Conservation (phyloP, 1,140 invertebrate genomes). For the Magallana ariakensis region DNA sequence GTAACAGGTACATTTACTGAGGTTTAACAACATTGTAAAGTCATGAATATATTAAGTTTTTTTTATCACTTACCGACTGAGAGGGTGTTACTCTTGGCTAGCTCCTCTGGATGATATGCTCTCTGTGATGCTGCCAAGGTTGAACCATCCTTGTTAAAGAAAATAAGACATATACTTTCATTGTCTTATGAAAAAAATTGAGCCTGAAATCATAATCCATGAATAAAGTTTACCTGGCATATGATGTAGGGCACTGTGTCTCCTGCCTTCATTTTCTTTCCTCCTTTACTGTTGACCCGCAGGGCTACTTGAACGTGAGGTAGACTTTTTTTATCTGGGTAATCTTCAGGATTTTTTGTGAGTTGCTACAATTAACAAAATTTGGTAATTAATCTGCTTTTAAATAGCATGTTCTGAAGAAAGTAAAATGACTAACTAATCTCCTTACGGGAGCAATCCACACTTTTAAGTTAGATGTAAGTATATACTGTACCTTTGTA, state of each 20-base stretch:
- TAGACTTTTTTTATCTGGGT: constrained; percentile 90
- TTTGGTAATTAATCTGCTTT: background rate
- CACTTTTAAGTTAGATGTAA: background rate
- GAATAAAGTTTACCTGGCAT: constrained; percentile 85
- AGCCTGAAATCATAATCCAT: too few species aligned
- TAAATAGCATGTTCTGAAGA: too few species aligned
- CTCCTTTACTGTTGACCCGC: constrained; percentile 86
- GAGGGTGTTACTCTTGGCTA: constrained; percentile 85
- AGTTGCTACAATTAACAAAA: constrained; percentile 84
- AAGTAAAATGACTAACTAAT: too few species aligned
- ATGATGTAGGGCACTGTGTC: constrained; percentile 98
- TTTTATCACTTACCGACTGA: constrained; percentile 78
- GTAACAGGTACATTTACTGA: background rate
- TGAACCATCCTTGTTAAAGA: constrained; percentile 80
- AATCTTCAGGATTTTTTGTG: constrained; percentile 96
- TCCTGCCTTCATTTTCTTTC: constrained; percentile 91
- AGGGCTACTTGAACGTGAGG: constrained; percentile 96
- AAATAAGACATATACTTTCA: background rate
- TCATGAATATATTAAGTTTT: background rate
- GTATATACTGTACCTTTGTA: constrained; percentile 84
- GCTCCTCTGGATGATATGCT: constrained; percentile 95
- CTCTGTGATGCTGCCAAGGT: constrained; percentile 90
- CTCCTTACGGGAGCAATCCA: too few species aligned
- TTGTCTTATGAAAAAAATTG: too few species aligned
- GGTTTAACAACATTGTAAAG: background rate